Percentiles rank a stretch among this genome's conserved stretches.
phyloP scores from a whole-genome alignment of 2,113 vertebrate species.

The Pungitius pungitius region DNA sequence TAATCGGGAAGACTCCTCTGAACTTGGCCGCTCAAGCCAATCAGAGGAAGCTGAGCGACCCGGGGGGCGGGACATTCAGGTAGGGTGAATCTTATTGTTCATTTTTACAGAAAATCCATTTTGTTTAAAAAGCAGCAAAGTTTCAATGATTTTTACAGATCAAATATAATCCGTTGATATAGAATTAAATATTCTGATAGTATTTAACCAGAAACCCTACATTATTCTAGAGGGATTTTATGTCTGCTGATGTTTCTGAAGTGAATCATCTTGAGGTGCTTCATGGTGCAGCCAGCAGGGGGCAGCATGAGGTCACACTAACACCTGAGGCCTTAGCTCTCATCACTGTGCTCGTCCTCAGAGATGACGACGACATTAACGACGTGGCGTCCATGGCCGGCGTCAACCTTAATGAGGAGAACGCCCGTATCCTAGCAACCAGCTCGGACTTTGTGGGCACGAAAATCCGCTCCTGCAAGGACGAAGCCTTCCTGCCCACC shows the following conservation, averaged over 20 bases:
- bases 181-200: background rate
- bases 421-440: conserved; percentile 86
- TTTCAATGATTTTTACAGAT: background rate
- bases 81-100: conserved; percentile 47
- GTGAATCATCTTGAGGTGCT: too few relatives aligned
- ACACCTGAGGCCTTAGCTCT: too few relatives aligned
- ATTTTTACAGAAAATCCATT: background rate
- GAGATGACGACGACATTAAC: conserved; percentile 90
- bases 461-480: conserved; percentile 87
- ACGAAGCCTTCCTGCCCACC: conserved; percentile 86
- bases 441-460: conserved; percentile 87
- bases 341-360: conserved; percentile 33
- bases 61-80: conserved; percentile 84
- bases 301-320: conserved; percentile 14
- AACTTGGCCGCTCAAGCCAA: conserved; percentile 82
- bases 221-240: too few relatives aligned
- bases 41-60: conserved; percentile 86
- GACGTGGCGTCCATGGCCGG: conserved; percentile 90
- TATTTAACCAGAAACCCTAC: too few relatives aligned
- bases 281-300: conserved; percentile 70
- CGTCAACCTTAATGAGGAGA: conserved; percentile 89
- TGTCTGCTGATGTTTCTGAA: too few relatives aligned
- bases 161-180: background rate
- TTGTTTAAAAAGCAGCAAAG: background rate
- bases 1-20: conserved; percentile 75